Evolutionary conservation across 1,140 invertebrate genomes (phyloP).

Genomic region (Catajapyx aquilonaris): DNA sequence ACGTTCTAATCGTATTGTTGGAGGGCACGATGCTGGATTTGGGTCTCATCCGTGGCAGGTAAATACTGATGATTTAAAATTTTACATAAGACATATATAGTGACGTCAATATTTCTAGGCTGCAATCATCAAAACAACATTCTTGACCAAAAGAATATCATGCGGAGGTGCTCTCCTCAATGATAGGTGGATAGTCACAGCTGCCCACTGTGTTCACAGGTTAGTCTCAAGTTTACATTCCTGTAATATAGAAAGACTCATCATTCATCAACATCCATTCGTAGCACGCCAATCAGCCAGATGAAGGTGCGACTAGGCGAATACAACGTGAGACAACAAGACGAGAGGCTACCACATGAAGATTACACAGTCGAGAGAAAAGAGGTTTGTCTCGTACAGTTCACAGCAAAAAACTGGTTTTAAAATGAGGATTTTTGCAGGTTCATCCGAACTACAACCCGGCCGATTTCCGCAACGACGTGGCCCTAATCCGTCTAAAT

Average conservation of each 20-base stretch:
- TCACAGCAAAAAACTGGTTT: neutral
- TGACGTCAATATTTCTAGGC: slow-evolving; percentile 26
- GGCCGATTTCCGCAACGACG: slow-evolving; percentile 70
- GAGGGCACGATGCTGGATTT: slow-evolving; percentile 71
- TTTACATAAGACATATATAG: neutral
- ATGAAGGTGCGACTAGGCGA: slow-evolving; percentile 71
- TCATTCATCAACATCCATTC: neutral
- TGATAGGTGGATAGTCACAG: slow-evolving; percentile 72
- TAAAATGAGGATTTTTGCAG: slow-evolving; percentile 15
- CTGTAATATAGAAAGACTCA: too few relatives aligned
- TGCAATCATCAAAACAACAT: slow-evolving; percentile 76
- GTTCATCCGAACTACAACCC: slow-evolving; percentile 69
- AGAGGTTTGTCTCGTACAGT: slow-evolving; percentile 32
- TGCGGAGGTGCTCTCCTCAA: slow-evolving; percentile 79
- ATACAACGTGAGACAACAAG: slow-evolving; percentile 68
- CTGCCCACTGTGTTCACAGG: slow-evolving; percentile 73
- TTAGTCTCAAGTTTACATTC: slow-evolving; percentile 34
- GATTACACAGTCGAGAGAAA: slow-evolving; percentile 72
- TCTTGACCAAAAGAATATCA: slow-evolving; percentile 68
- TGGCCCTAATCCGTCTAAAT: slow-evolving; percentile 62
- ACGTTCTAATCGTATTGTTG: slow-evolving; percentile 71
- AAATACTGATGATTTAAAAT: slow-evolving; percentile 8
- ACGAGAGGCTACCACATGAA: slow-evolving; percentile 62
- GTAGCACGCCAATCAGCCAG: slow-evolving; percentile 58
- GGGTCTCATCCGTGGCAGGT: slow-evolving; percentile 86